Base-by-base conservation (phyloP, 2,797 vertebrate species). In the Ptychobarbus kaznakovi region DNA sequence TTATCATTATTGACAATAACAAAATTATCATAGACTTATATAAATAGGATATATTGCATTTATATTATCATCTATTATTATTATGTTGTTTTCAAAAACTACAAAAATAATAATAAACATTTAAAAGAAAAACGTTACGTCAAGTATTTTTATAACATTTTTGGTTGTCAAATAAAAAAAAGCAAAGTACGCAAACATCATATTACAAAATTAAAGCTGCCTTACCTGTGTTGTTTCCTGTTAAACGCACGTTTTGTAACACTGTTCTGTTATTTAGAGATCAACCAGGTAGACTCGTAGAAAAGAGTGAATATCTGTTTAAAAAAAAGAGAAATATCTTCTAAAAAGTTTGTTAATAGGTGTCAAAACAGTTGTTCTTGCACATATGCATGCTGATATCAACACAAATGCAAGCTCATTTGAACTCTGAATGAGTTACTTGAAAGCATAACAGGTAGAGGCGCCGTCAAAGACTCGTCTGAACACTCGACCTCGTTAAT, bases 171-270 rank as follows among this genome's bases (percentile, higher is more conserved):
- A 49, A 15, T 1, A 49, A 49, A 4, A 13, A 44, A 46, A 13
- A 46, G 15, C 13, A 13, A 46, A 7, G 2, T 12, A 40, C 40
- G 2, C 10, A 70, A n/a, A 70, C 20, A 44, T 22, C 68, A 72
- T 3, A 22, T 68, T 38, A 20, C 4, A 28, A 44, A 32, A 1
- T 74, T 6, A 32, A 75, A 51, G 4, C 18, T 53, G 25, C 44
- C 15, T 74, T 28, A 74, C 72, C 46, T 51, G 72, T 75, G 53
- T 53, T 35, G 3, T 40, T 58, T 40, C 75, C 53, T 77, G 20
- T 58, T 58, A 56, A 76, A 56, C 0, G 2, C 18, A n/a, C 1
- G 6, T 16, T 77, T 25, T 53, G 18, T 35, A 51, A 13, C 10
- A 0, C 53, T 22, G 3, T 56, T 56, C 49, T 53, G 49, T 51